Conservation (phyloP, 2,113 vertebrate species). For the Hypocryptadius cinnamomeus region DNA sequence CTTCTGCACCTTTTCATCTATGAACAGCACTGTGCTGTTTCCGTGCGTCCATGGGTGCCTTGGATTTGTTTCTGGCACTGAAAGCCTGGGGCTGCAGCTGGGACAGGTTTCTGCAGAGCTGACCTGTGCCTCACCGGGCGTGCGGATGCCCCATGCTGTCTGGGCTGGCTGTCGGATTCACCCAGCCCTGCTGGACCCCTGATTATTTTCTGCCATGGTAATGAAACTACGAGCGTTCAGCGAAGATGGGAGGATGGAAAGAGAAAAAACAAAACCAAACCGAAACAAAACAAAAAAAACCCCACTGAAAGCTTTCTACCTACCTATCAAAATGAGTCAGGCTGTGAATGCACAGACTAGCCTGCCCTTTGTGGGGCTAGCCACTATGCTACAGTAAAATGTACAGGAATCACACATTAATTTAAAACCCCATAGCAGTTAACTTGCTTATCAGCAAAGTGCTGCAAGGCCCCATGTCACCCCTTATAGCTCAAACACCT, state of each 20-base stretch:
- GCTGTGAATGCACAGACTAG: conserved; percentile 59
- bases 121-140: not conserved
- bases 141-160: not conserved
- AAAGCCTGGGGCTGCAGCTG: conserved; percentile 48
- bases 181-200: conserved; percentile 69
- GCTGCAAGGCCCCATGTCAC: conserved; percentile 43
- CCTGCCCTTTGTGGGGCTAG: conserved; percentile 61
- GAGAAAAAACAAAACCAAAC: not conserved
- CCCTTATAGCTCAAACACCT: conserved; percentile 50
- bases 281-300: not conserved
- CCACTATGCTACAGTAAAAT: conserved; percentile 74
- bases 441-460: conserved; percentile 60
- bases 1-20: conserved; percentile 41
- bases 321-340: conserved; percentile 72
- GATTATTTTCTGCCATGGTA: conserved; percentile 55
- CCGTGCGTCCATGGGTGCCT: conserved; percentile 15
- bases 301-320: conserved; percentile 74
- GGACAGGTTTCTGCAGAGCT: conserved; percentile 18
- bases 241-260: conserved; percentile 14
- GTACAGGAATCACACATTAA: conserved; percentile 72
- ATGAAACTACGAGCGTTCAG: conserved; percentile 61
- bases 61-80: conserved; percentile 4
- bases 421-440: conserved; percentile 69
- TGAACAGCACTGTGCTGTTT: conserved; percentile 26
- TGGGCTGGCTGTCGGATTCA: conserved; percentile 40